phyloP scores from a whole-genome alignment of 2,797 vertebrate species.

The Orientallactaga sibirica region DNA sequence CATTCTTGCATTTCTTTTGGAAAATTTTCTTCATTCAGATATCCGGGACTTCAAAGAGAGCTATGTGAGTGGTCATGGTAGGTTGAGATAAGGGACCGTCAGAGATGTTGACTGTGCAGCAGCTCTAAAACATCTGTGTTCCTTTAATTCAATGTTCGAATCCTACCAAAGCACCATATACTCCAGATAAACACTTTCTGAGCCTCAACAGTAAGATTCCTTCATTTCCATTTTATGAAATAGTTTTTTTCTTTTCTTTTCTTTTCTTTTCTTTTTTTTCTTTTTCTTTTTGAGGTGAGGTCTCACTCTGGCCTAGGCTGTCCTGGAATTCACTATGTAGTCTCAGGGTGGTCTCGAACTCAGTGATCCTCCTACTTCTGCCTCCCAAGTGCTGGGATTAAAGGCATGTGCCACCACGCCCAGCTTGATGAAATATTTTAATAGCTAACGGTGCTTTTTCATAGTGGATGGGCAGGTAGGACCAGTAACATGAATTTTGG shows the following conservation, averaged over 20 bases:
- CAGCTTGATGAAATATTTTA: neutral
- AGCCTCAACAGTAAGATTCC: neutral
- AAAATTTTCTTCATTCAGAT: neutral
- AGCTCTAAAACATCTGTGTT: neutral
- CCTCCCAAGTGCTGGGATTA: too few species aligned
- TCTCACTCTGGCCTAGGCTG: too few species aligned
- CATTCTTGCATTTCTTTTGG: neutral
- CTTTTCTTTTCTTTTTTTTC: too few species aligned
- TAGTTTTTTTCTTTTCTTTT: too few species aligned
- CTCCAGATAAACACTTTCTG: neutral
- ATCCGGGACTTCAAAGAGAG: too few species aligned
- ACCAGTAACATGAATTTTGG: neutral
- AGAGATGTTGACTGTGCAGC: neutral
- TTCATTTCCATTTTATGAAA: neutral
- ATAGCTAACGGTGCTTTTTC: neutral
- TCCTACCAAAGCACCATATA: neutral
- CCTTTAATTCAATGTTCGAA: neutral
- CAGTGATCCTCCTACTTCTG: too few species aligned
- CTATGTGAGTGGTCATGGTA: too few species aligned
- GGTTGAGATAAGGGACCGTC: neutral
- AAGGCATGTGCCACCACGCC: too few species aligned
- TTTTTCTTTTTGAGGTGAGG: neutral
- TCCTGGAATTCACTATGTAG: too few species aligned
- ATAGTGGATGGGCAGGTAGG: neutral
- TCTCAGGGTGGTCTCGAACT: too few species aligned